phyloP scores from a whole-genome alignment of 2,888 invertebrate species.

The Trachelus troglodyta region DNA sequence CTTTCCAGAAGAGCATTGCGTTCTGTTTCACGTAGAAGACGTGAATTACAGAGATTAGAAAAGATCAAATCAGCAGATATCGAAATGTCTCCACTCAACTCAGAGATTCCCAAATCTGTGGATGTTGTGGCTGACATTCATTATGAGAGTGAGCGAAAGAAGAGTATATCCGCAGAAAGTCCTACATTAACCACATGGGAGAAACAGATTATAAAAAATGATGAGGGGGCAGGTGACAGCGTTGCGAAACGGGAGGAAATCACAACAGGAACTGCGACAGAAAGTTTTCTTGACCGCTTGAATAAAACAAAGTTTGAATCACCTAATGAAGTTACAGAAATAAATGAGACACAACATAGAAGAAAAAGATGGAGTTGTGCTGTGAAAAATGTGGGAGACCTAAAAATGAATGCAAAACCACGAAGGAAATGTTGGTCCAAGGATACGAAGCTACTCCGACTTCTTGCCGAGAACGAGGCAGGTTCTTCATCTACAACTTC shows the following conservation, averaged over 20 bases:
- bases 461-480: slow-evolving; percentile 6
- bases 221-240: background rate
- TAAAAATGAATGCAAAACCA: slow-evolving; percentile 22
- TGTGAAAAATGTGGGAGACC: background rate
- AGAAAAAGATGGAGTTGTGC: background rate
- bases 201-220: background rate
- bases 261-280: slow-evolving; percentile 17
- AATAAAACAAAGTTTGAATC: background rate
- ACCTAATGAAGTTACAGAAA: background rate
- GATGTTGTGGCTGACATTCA: slow-evolving; percentile 52
- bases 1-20: no score
- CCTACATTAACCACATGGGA: background rate
- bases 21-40: background rate
- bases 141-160: slow-evolving; percentile 22
- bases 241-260: slow-evolving; percentile 29
- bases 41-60: background rate
- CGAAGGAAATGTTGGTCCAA: slow-evolving; percentile 54
- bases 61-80: slow-evolving; percentile 21
- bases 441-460: slow-evolving; percentile 33
- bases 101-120: slow-evolving; percentile 23
- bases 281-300: background rate
- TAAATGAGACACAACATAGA: background rate
- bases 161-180: background rate
- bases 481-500: slow-evolving; percentile 12
- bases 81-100: slow-evolving; percentile 9